phyloP scores from a whole-genome alignment of 1,140 invertebrate species.

The Lasioglossum baleicum region DNA sequence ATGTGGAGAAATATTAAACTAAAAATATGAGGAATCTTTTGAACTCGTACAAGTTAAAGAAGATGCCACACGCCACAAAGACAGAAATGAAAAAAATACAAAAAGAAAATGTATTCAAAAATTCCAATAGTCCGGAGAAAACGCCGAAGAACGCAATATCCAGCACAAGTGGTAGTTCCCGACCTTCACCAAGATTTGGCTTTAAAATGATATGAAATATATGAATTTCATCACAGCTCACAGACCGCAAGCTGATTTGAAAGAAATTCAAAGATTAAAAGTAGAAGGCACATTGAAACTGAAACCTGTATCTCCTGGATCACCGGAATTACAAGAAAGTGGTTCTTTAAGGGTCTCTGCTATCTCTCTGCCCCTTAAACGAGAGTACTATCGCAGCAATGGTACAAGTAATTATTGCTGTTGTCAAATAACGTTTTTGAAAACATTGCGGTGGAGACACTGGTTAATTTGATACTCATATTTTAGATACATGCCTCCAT shows the following conservation, averaged over 20 bases:
- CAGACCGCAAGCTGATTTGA: conserved; percentile 90
- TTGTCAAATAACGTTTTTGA: neutral
- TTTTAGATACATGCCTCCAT: conserved; percentile 85
- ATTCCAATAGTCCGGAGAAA: too few relatives aligned
- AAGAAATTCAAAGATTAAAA: conserved; percentile 93
- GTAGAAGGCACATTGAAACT: conserved; percentile 86
- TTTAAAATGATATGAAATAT: too few relatives aligned
- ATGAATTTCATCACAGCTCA: too few relatives aligned
- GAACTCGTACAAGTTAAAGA: too few relatives aligned
- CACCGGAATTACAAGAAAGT: conserved; percentile 82
- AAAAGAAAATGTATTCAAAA: too few relatives aligned
- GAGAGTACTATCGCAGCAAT: conserved; percentile 85
- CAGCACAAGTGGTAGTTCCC: too few relatives aligned
- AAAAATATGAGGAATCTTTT: too few relatives aligned
- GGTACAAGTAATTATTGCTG: conserved; percentile 80
- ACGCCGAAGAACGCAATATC: too few relatives aligned
- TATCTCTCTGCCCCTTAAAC: conserved; percentile 89
- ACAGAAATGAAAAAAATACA: too few relatives aligned
- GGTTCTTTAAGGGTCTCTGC: conserved; percentile 91
- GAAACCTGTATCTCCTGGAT: conserved; percentile 79
- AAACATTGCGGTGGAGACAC: conserved; percentile 15
- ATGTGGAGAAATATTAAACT: too few relatives aligned
- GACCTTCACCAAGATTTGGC: too few relatives aligned
- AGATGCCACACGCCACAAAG: too few relatives aligned
- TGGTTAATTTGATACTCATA: conserved; percentile 35